A percentile compares a stretch with the other conserved stretches of the same genome.
Conservation (phyloP, 2,888 invertebrate species). For the Pollenia labialis region DNA sequence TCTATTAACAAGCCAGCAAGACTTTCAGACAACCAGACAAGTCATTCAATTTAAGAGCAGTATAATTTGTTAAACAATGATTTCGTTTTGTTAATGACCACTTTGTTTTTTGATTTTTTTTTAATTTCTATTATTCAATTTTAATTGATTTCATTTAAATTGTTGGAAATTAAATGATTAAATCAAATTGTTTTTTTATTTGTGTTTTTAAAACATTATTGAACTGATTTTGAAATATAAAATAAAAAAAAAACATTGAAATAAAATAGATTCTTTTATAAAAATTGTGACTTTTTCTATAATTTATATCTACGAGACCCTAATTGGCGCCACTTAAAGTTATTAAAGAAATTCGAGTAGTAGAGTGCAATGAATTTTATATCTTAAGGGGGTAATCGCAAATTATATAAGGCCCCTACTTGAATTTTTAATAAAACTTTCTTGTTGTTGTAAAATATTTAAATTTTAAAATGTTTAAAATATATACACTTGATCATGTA, state of each 20-base stretch:
- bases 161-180: slow-evolving; percentile 28
- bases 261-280: slow-evolving; percentile 22
- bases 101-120: not conserved
- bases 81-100: slow-evolving; percentile 26
- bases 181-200: not conserved
- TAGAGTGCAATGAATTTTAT: not conserved
- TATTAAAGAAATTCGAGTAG: slow-evolving; percentile 29
- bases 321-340: slow-evolving; percentile 41
- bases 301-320: not conserved
- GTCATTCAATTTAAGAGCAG: slow-evolving; percentile 12
- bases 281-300: slow-evolving; percentile 19
- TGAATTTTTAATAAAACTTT: not conserved
- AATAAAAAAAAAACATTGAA: not conserved
- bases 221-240: slow-evolving; percentile 18
- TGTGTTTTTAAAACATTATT: slow-evolving; percentile 3
- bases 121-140: slow-evolving; percentile 9
- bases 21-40: not conserved
- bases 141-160: slow-evolving; percentile 39
- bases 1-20: slow-evolving; percentile 15
- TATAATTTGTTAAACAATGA: slow-evolving; percentile 40
- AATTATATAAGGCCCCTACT: not conserved
- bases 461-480: too few relatives aligned
- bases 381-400: not conserved
- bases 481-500: too few relatives aligned
- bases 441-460: too few relatives aligned